A percentile compares a stretch with the other conserved stretches of the same genome.
Conservation (phyloP, 2,797 vertebrate species). For the Pipistrellus pipistrellus region DNA sequence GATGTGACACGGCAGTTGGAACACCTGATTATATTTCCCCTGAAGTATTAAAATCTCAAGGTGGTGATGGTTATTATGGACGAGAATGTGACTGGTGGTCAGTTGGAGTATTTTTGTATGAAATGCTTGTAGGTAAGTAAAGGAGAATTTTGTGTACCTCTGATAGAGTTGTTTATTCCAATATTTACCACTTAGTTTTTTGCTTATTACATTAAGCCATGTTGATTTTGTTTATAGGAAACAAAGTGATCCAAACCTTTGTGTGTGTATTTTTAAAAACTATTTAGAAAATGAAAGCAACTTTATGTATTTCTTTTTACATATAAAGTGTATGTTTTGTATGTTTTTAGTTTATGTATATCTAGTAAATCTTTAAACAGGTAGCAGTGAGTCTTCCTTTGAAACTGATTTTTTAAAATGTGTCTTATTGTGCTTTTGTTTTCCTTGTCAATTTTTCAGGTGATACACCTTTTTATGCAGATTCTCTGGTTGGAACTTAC, state of each 20-base stretch:
- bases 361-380: conserved; percentile 24
- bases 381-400: conserved; percentile 28
- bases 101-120: conserved; percentile 98
- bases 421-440: conserved; percentile 65
- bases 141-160: conserved; percentile 19
- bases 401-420: conserved; percentile 40
- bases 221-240: conserved; percentile 63
- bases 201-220: conserved; percentile 46
- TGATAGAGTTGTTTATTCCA: background rate
- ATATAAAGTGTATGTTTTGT: conserved; percentile 49
- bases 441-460: conserved; percentile 89
- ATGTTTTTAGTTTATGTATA: conserved; percentile 61
- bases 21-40: conserved; percentile 99
- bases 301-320: conserved; percentile 55
- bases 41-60: conserved; percentile 99
- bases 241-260: conserved; percentile 11
- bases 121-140: conserved; percentile 99
- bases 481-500: conserved; percentile 98
- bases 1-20: conserved; percentile 99
- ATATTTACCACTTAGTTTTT: conserved; percentile 40
- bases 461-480: conserved; percentile 99
- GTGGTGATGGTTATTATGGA: conserved; percentile 98
- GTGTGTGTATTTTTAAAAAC: conserved; percentile 59
- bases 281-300: conserved; percentile 33
- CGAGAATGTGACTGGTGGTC: conserved; percentile 99